A percentile compares a stretch with the other conserved stretches of the same genome.
These are phyloP conservation scores for Pangasius mekongensis DNA, from an alignment of 2,797 vertebrate species.

Conservation along the genomic window DNA sequence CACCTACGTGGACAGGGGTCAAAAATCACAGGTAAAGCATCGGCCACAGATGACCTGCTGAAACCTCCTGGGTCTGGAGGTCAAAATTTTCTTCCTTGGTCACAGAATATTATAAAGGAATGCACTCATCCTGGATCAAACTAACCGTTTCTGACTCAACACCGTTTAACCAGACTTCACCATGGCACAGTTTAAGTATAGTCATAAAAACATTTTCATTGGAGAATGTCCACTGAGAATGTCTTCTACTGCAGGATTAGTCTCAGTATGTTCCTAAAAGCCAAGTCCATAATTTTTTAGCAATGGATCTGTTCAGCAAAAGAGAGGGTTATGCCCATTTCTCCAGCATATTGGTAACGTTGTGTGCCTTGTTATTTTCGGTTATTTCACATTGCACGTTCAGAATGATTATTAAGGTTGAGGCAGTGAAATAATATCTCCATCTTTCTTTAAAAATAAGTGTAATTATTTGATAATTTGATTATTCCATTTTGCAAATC, in stretches of 20 bases:
- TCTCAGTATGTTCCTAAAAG: not conserved
- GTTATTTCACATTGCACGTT: not conserved
- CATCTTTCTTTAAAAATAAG: not conserved
- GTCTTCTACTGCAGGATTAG: not conserved
- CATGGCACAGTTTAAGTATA: not conserved
- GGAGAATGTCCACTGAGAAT: not conserved
- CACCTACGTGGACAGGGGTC: slow-evolving; percentile 93
- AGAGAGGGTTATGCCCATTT: not conserved
- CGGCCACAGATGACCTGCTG: slow-evolving; percentile 27
- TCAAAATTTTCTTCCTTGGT: slow-evolving; percentile 39
- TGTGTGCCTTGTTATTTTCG: not conserved
- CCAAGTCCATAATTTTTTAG: not conserved
- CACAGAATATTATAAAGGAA: slow-evolving; percentile 34
- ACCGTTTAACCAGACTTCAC: slow-evolving; percentile 1
- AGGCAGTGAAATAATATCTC: not conserved
- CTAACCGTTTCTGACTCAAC: slow-evolving; percentile 43
- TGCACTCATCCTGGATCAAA: slow-evolving; percentile 25
- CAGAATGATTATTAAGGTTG: not conserved
- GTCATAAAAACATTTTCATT: not conserved
- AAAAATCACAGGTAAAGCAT: slow-evolving; percentile 91
- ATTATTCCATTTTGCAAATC: not conserved
- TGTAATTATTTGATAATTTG: not conserved
- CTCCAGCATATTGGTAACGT: not conserved
- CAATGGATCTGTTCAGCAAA: not conserved
- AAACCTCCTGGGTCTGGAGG: slow-evolving; percentile 33